A percentile compares a stretch with the other conserved stretches of the same genome.
These are phyloP conservation scores for Podabrus alpinus DNA, from an alignment of 2,888 invertebrate genomes.

Conservation along the genomic window DNA sequence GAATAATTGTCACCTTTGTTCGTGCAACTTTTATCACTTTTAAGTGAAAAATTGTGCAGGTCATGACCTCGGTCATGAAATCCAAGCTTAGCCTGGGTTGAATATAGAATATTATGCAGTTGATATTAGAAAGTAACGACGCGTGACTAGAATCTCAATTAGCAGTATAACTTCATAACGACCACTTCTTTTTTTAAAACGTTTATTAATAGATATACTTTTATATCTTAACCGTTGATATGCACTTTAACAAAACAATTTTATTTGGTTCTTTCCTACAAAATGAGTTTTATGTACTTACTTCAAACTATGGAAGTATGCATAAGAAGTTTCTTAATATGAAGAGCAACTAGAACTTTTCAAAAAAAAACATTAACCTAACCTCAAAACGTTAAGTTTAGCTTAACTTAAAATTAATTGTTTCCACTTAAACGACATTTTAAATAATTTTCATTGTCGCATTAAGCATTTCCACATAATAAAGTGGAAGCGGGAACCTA, in stretches of 20 bases:
- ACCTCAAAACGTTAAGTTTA: not conserved
- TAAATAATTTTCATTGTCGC: not conserved
- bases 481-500: not conserved
- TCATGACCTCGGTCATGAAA: constrained; percentile 50
- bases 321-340: not conserved
- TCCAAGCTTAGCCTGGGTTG: constrained; percentile 44
- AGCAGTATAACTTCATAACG: constrained; percentile 9
- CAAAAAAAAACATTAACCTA: not conserved
- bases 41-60: constrained; percentile 39
- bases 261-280: not conserved
- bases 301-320: not conserved
- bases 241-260: not conserved
- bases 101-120: constrained; percentile 41
- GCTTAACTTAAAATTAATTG: not conserved
- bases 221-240: not conserved
- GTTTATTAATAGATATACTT: not conserved
- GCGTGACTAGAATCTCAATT: constrained; percentile 42
- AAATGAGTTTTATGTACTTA: not conserved
- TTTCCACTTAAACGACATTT: not conserved
- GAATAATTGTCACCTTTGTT: not conserved
- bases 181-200: not conserved
- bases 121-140: constrained; percentile 45
- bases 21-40: not conserved
- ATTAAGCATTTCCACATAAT: not conserved
- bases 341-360: not conserved